Conservation (phyloP, 2,113 vertebrate species). For the Microtus pennsylvanicus region DNA sequence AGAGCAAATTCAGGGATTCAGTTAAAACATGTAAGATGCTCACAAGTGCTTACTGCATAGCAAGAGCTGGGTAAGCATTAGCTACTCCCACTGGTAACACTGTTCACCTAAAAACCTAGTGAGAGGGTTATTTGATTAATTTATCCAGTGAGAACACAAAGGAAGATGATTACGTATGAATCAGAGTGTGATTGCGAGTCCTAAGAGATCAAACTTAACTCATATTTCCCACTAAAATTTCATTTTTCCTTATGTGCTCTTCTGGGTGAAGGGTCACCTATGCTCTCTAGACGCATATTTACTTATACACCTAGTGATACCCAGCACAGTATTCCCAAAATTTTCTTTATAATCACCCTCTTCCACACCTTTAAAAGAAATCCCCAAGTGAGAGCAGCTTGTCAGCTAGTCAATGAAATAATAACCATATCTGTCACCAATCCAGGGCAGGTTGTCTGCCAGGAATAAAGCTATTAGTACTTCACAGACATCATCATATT, state of each 20-base stretch:
- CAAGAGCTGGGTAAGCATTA: not conserved
- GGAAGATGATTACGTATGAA: not conserved
- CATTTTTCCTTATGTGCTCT: not conserved
- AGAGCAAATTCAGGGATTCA: not conserved
- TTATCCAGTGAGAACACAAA: slow-evolving; percentile 43
- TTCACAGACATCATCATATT: not conserved
- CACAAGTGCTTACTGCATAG: not conserved
- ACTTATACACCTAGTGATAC: not conserved
- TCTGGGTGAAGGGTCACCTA: not conserved
- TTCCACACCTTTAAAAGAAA: not conserved
- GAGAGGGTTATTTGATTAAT: not conserved
- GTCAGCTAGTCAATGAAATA: slow-evolving; percentile 30
- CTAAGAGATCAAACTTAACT: not conserved
- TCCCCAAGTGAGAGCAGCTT: slow-evolving; percentile 14
- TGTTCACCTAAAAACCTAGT: not conserved
- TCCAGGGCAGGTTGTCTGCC: not conserved
- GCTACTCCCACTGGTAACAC: not conserved
- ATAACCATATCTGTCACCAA: not conserved
- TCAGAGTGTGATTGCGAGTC: not conserved
- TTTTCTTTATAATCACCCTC: not conserved
- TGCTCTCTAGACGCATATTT: too few species aligned
- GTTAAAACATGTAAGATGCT: not conserved
- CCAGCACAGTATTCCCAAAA: not conserved
- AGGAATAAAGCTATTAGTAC: slow-evolving; percentile 4
- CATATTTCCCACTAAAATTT: slow-evolving; percentile 44